Percentiles rank a stretch among this genome's conserved stretches.
phyloP scores from a whole-genome alignment of 30 jellyfish, hydroid and myxozoan genomes.

The Nemopilema nomurai region DNA sequence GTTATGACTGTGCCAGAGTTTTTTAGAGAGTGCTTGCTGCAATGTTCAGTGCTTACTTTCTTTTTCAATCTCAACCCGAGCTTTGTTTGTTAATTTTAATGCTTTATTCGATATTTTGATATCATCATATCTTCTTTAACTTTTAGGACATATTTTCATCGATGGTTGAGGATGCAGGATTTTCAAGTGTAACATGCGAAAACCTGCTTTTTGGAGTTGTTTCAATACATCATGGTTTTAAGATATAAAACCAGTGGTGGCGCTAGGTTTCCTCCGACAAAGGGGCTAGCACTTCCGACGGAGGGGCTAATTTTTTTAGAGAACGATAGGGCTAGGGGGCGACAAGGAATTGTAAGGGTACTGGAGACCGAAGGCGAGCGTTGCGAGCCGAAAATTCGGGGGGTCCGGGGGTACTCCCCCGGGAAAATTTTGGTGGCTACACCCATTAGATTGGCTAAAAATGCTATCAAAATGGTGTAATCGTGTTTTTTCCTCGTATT shows the following conservation, averaged over 20 bases:
- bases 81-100: slow-evolving; percentile 29
- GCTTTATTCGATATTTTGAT: neutral
- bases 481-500: no score
- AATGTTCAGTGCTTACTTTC: neutral
- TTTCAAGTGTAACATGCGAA: slow-evolving; percentile 71
- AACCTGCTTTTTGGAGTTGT: slow-evolving; percentile 93
- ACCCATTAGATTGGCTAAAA: no score
- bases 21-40: neutral
- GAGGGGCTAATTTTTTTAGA: no score
- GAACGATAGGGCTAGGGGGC: no score
- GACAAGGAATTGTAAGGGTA: no score
- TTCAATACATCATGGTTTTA: slow-evolving; percentile 92
- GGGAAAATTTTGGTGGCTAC: no score
- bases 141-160: slow-evolving; percentile 76
- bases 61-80: slow-evolving; percentile 14
- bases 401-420: no score
- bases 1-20: neutral
- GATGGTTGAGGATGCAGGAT: slow-evolving; percentile 93
- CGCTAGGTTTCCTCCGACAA: no score
- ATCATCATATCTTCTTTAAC: neutral
- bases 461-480: no score
- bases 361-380: no score
- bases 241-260: slow-evolving; percentile 35
- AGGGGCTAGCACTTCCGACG: no score
- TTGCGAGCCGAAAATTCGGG: no score